These are phyloP conservation scores for Atopsyche davidsoni DNA, from an alignment of 1,140 invertebrate species.

Conservation along the genomic window DNA sequence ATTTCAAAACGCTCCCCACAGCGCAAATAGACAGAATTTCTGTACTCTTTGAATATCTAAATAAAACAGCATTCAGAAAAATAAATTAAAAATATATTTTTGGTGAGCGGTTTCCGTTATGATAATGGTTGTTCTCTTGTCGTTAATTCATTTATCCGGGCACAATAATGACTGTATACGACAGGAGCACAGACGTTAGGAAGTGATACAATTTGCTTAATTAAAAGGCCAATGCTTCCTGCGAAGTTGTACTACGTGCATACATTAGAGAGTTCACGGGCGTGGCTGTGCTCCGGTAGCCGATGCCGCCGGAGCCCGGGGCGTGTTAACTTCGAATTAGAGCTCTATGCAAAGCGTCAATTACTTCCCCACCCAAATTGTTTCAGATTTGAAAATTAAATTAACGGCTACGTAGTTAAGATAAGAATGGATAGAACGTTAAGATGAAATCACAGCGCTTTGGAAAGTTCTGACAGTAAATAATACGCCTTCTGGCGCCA, in stretches of 20 bases:
- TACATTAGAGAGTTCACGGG: not conserved
- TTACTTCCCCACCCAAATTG: slow-evolving; percentile 21
- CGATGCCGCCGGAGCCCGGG: slow-evolving; percentile 15
- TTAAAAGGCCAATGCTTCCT: slow-evolving; percentile 1
- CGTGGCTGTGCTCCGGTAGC: not conserved
- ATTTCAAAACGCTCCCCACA: too few relatives aligned
- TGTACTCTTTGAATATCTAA: too few relatives aligned
- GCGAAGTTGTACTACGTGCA: not conserved
- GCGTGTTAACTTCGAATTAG: slow-evolving; percentile 14
- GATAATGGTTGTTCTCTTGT: too few relatives aligned
- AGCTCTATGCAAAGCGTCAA: slow-evolving; percentile 20
- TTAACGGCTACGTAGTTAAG: slow-evolving; percentile 20
- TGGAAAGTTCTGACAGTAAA: too few relatives aligned
- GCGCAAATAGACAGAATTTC: too few relatives aligned
- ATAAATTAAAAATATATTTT: too few relatives aligned
- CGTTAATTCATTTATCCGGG: too few relatives aligned
- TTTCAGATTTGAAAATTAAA: slow-evolving; percentile 26
- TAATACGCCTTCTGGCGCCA: too few relatives aligned
- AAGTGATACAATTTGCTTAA: slow-evolving; percentile 11
- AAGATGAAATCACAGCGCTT: too few relatives aligned
- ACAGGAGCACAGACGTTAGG: not conserved
- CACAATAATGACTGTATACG: too few relatives aligned
- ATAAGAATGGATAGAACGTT: slow-evolving; percentile 7
- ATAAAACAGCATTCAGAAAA: too few relatives aligned
- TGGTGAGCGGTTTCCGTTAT: too few relatives aligned